Percentiles rank a stretch among this genome's conserved stretches.
Evolutionary conservation across 1,140 invertebrate species (phyloP).

Genomic region (Heliconius eleuchia): DNA sequence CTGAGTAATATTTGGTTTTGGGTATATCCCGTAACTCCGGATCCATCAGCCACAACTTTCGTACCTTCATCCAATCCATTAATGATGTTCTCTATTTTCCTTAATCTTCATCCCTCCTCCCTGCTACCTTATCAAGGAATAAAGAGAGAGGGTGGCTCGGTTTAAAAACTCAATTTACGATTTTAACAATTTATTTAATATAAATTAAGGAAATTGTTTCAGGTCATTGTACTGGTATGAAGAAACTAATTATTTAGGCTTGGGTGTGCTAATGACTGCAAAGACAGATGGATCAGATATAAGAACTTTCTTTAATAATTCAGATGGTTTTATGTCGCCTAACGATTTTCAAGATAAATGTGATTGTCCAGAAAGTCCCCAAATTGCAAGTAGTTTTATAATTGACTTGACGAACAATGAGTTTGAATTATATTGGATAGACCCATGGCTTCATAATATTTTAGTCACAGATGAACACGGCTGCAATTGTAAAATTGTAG

Average conservation of each 20-base stretch:
- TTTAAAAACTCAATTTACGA: too few species aligned
- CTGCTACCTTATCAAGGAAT: too few species aligned
- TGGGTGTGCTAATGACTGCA: constrained; percentile 84
- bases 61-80: too few species aligned
- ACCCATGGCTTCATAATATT: constrained; percentile 83
- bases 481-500: constrained; percentile 84
- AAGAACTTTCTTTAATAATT: constrained; percentile 83
- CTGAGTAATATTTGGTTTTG: too few species aligned
- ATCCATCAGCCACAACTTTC: too few species aligned
- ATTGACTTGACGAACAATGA: constrained; percentile 84
- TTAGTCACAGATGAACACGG: constrained; percentile 85
- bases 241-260: constrained; percentile 81
- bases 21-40: too few species aligned
- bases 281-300: constrained; percentile 82
- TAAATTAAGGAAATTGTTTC: constrained; percentile 47
- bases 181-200: too few species aligned
- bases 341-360: constrained; percentile 63
- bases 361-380: constrained; percentile 83
- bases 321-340: constrained; percentile 48
- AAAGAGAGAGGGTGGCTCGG: too few species aligned
- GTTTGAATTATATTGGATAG: constrained; percentile 85
- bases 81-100: too few species aligned
- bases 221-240: constrained; percentile 89
- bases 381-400: constrained; percentile 83
- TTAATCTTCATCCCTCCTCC: too few species aligned